Conservation (phyloP, 2,113 vertebrate genomes). For the Lepus europaeus region DNA sequence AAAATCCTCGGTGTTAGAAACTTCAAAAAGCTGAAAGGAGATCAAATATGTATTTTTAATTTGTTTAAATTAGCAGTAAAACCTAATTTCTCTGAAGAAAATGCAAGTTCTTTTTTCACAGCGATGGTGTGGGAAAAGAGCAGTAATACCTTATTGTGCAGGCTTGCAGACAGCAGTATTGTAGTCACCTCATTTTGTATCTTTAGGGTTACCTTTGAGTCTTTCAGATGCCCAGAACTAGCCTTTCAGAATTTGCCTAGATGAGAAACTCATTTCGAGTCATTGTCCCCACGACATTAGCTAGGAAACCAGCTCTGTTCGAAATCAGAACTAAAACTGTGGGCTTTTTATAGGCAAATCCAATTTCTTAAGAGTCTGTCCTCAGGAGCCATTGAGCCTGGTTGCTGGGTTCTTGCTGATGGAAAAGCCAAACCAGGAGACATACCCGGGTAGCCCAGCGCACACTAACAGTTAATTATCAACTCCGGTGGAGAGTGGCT, state of each 20-base stretch:
- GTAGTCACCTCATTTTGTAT: conserved; percentile 33
- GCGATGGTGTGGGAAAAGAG: not conserved
- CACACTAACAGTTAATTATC: conserved; percentile 83
- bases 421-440: conserved; percentile 77
- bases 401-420: conserved; percentile 74
- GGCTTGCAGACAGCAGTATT: conserved; percentile 35
- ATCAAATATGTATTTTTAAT: conserved; percentile 38
- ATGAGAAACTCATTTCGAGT: conserved; percentile 82
- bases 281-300: conserved; percentile 75
- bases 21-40: conserved; percentile 64
- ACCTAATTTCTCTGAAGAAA: conserved; percentile 59
- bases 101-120: conserved; percentile 47
- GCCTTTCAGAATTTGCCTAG: conserved; percentile 71
- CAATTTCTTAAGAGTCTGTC: conserved; percentile 73
- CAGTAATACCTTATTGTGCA: conserved; percentile 35
- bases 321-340: conserved; percentile 81
- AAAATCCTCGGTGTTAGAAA: conserved; percentile 73
- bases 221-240: conserved; percentile 47
- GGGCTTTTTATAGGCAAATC: conserved; percentile 77
- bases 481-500: conserved; percentile 80
- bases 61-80: conserved; percentile 59
- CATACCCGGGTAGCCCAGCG: conserved; percentile 53
- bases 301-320: conserved; percentile 77
- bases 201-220: conserved; percentile 39
- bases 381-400: conserved; percentile 73